phyloP scores from a whole-genome alignment of 2,113 vertebrate genomes.

The Solea senegalensis region DNA sequence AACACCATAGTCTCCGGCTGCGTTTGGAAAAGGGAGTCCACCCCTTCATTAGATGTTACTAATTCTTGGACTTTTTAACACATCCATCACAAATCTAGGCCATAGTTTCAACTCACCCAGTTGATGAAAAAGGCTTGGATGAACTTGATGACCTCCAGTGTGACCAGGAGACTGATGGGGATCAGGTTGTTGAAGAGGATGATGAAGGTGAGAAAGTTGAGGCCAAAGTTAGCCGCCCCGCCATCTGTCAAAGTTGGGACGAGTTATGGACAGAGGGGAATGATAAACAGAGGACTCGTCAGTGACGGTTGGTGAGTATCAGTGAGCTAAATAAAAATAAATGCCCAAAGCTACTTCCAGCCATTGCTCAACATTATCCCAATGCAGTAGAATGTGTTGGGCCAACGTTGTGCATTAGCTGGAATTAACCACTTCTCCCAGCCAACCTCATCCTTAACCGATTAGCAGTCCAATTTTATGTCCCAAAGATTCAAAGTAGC shows the following conservation, averaged over 20 bases:
- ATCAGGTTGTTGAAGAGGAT: slow-evolving; percentile 99
- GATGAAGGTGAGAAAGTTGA: slow-evolving; percentile 99
- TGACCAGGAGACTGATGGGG: slow-evolving; percentile 98
- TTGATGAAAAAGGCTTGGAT: slow-evolving; percentile 99
- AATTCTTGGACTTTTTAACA: no score
- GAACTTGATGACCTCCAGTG: slow-evolving; percentile 98
- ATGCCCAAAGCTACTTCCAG: slow-evolving; percentile 73
- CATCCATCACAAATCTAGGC: no score
- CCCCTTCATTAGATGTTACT: no score
- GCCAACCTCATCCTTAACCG: slow-evolving; percentile 71
- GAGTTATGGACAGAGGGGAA: slow-evolving; percentile 67
- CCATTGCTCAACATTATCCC: slow-evolving; percentile 74
- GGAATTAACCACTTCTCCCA: slow-evolving; percentile 73
- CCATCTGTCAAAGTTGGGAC: slow-evolving; percentile 85
- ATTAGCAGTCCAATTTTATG: slow-evolving; percentile 71
- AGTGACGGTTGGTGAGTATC: slow-evolving; percentile 30
- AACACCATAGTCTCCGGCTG: no score
- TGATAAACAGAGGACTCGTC: slow-evolving; percentile 62
- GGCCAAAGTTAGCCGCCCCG: slow-evolving; percentile 94
- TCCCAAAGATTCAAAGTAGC: slow-evolving; percentile 66
- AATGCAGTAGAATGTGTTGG: slow-evolving; percentile 53
- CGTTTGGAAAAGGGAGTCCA: no score
- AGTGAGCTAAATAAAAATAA: slow-evolving; percentile 55
- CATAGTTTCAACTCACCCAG: slow-evolving; percentile 86
- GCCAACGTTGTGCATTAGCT: slow-evolving; percentile 73